Evolutionary conservation across 2,888 invertebrate genomes (phyloP).

Genomic region (Conistra vaccinii): DNA sequence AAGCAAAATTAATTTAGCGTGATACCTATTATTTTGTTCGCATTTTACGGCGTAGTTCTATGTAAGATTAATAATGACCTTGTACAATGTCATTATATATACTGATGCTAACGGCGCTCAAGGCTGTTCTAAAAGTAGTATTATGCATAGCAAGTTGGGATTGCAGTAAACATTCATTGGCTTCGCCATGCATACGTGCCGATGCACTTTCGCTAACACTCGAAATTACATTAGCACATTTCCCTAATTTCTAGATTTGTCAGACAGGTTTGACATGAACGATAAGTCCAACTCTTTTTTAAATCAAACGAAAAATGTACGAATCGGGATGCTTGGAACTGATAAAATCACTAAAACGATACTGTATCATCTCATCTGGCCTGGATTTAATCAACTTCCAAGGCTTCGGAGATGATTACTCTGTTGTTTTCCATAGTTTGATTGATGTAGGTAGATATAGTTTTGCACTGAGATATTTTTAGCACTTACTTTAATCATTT

Average conservation of each 20-base stretch:
- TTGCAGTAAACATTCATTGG: conserved; percentile 65
- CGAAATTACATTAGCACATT: conserved; percentile 11
- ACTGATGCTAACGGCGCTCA: conserved; percentile 78
- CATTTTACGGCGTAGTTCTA: conserved; percentile 56
- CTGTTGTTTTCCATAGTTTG: conserved; percentile 70
- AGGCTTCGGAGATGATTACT: conserved; percentile 68
- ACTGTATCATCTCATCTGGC: conserved; percentile 24
- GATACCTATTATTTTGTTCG: conserved; percentile 42
- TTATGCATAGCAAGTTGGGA: conserved; percentile 67
- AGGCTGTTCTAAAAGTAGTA: conserved; percentile 79
- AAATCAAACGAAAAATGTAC: background rate
- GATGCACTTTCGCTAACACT: conserved; percentile 61
- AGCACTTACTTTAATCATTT: conserved; percentile 45
- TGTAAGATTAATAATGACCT: conserved; percentile 78
- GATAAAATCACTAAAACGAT: conserved; percentile 15
- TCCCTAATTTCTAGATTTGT: conserved; percentile 15
- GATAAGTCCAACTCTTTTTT: background rate
- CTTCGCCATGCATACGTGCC: conserved; percentile 48
- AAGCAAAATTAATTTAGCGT: conserved; percentile 49
- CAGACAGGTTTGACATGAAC: conserved; percentile 1
- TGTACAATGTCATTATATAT: conserved; percentile 81
- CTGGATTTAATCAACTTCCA: conserved; percentile 58
- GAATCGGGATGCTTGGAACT: background rate
- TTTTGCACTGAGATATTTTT: conserved; percentile 43
- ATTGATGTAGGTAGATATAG: conserved; percentile 59